These are phyloP conservation scores for Charadrius vociferus DNA, from an alignment of 2,113 vertebrate species.

Conservation along the genomic window DNA sequence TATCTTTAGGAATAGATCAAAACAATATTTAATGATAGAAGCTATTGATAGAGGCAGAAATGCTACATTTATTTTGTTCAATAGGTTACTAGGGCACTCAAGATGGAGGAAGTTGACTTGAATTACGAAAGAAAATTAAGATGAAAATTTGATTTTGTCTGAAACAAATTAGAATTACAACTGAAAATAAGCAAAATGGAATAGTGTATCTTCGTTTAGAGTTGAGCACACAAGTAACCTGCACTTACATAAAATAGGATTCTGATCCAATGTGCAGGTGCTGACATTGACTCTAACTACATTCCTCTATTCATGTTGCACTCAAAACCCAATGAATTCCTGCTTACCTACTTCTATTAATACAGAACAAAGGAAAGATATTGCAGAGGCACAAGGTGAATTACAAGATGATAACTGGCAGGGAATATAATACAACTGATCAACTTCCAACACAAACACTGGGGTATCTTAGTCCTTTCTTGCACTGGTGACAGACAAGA, in stretches of 20 bases:
- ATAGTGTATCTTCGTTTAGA: neutral
- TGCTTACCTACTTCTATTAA: neutral
- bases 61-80: neutral
- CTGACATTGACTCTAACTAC: neutral
- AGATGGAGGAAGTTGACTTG: neutral
- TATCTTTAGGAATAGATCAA: neutral
- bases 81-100: neutral
- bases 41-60: neutral
- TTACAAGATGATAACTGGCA: neutral
- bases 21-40: neutral
- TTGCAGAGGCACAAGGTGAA: neutral
- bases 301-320: neutral
- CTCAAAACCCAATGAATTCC: neutral
- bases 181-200: neutral
- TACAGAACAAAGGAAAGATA: neutral
- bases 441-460: neutral
- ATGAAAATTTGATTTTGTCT: neutral
- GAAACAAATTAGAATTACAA: neutral
- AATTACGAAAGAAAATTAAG: neutral
- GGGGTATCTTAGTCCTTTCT: neutral
- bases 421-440: neutral
- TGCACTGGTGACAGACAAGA: neutral
- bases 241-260: neutral
- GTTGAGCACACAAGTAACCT: neutral
- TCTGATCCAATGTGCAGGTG: neutral